Evolutionary conservation across 2,113 vertebrate genomes (phyloP).

Genomic region (Carlito syrichta): DNA sequence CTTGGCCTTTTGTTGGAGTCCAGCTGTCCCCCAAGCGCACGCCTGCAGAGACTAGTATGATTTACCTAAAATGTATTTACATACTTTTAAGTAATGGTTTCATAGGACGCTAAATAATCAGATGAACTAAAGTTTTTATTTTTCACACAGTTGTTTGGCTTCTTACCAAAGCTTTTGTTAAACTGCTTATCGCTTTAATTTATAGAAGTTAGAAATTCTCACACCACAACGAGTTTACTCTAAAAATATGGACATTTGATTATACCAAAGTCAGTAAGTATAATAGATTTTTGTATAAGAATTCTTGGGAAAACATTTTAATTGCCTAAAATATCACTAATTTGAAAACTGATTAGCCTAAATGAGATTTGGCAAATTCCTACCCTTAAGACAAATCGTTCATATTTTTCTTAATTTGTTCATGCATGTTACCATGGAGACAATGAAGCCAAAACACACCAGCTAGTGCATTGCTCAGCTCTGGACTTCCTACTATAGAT

Average conservation of each 20-base stretch:
- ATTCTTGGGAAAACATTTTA: conserved; percentile 58
- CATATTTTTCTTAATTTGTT: conserved; percentile 64
- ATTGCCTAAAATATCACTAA: conserved; percentile 55
- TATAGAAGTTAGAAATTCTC: conserved; percentile 13
- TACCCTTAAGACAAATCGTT: conserved; percentile 57
- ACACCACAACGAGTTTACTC: conserved; percentile 19
- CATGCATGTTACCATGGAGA: conserved; percentile 61
- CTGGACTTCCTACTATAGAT: conserved; percentile 68
- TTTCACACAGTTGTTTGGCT: conserved; percentile 34
- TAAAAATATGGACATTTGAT: conserved; percentile 36
- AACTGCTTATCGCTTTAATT: conserved; percentile 50
- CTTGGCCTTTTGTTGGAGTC: neutral
- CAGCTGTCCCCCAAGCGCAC: neutral
- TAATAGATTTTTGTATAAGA: conserved; percentile 36
- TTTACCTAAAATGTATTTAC: neutral
- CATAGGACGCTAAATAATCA: neutral
- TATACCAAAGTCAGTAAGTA: conserved; percentile 36
- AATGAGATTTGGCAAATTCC: conserved; percentile 66
- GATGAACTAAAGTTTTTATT: neutral
- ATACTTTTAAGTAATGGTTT: neutral
- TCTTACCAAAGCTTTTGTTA: neutral
- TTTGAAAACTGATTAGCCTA: conserved; percentile 63
- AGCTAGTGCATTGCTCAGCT: conserved; percentile 61
- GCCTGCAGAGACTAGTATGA: neutral
- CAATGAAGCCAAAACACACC: conserved; percentile 59